Base-by-base conservation (phyloP, 2,797 vertebrate genomes). In the Nothura maculosa region DNA sequence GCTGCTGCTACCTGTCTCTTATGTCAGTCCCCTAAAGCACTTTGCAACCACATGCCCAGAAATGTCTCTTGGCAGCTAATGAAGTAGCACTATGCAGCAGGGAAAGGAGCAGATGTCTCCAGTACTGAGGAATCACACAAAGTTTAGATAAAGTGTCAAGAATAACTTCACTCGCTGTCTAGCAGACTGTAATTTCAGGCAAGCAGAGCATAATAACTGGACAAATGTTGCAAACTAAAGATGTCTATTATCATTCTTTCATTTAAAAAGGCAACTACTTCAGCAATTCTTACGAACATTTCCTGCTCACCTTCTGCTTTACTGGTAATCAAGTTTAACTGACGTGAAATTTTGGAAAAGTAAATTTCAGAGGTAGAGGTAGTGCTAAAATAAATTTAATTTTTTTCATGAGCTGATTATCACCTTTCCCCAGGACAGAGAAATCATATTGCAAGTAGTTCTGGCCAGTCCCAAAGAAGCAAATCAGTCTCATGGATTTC, bases 91-190 rank as follows among this genome's bases (percentile, higher is more conserved):
- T 40, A 1, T 32, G 74, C 83, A 67, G 52, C 57, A 77, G 57
- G 45, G 58, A 85, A 93, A 82, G 12, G 36, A 95, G 83, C 70
- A 94, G 90, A 80, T 82, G 81, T 77, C 78, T 87, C 28, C 60
- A 47, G 83, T 12, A 61, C 47, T 80, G 68, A 86, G 75, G 54
- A 87, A 77, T 74, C 86, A 80, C 30, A 24, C 10, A 25, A 60
- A 67, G 64, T 77, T 90, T 82, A 80, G 75, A 70, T 77, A 80
- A 89, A 40, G 36, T 79, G 77, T 91, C 83, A 93, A 58, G 85
- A 55, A 77, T 77, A 88, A 58, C 83, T 91, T 88, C 81, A 57
- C 22, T 95, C 54, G 34, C 22, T 85, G 70, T 64, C 81, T 85
- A 68, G 54, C 28, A 90, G 43, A 30, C n/a, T 61, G 55, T 81